phyloP scores from a whole-genome alignment of 2,797 vertebrate species.

The Artibeus lituratus region DNA sequence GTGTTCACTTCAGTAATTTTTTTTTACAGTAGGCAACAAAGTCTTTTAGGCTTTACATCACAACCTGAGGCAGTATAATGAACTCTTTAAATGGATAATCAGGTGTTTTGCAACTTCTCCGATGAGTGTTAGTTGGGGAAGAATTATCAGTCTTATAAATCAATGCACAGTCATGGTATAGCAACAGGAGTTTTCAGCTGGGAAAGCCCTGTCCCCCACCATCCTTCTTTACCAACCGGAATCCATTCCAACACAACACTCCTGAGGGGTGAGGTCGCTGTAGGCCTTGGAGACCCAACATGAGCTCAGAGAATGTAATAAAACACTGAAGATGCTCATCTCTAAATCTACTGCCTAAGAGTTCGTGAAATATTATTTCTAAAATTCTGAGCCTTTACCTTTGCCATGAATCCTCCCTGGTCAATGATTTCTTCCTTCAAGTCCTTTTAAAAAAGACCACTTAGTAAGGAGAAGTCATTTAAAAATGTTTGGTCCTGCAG shows the following conservation, averaged over 20 bases:
- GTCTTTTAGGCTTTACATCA: conserved; percentile 1
- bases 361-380: conserved; percentile 4
- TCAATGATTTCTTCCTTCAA: not conserved
- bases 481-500: not conserved
- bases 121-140: not conserved
- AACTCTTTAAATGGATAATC: not conserved
- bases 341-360: not conserved
- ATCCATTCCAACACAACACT: not conserved
- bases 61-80: not conserved
- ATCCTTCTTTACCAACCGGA: not conserved
- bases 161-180: not conserved
- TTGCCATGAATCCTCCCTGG: not conserved
- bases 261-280: not conserved
- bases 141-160: not conserved
- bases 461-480: not conserved
- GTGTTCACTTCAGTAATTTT: conserved; percentile 1
- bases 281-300: not conserved
- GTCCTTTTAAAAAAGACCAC: not conserved
- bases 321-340: not conserved
- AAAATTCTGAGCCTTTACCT: conserved; percentile 16
- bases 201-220: fast-evolving
- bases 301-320: not conserved
- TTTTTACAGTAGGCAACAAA: conserved; percentile 30
- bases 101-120: conserved; percentile 38
- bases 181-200: not conserved